Evolutionary conservation across 1,140 invertebrate genomes (phyloP).

Genomic region (Lethocerus indicus): DNA sequence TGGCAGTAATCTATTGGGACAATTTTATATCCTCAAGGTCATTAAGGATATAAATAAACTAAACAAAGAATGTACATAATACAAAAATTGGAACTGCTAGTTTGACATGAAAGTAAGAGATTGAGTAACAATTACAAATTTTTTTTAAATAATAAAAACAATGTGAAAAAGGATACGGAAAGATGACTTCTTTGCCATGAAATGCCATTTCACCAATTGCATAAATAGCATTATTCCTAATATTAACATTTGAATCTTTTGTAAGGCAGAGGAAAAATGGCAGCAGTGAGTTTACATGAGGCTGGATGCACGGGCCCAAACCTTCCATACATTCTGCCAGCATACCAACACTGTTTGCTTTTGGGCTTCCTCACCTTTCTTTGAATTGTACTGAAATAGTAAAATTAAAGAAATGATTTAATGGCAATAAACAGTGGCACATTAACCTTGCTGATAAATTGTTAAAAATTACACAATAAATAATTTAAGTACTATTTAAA

Average conservation of each 20-base stretch:
- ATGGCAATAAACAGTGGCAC: not conserved
- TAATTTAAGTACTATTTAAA: no score
- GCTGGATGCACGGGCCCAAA: conserved; percentile 31
- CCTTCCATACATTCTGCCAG: conserved; percentile 52
- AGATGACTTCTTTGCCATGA: conserved; percentile 38
- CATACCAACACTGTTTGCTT: conserved; percentile 36
- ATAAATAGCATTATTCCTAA: conserved; percentile 59
- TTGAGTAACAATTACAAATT: not conserved
- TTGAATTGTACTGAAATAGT: no score
- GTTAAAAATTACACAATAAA: no score
- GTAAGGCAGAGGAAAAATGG: conserved; percentile 39
- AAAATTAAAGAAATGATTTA: not conserved
- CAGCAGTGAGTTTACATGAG: conserved; percentile 39
- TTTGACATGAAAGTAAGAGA: not conserved
- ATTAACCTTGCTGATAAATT: no score
- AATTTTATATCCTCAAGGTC: conserved; percentile 4
- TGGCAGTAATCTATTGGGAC: not conserved
- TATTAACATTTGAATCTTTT: conserved; percentile 44
- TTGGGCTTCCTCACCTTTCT: no score
- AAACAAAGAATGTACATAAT: not conserved
- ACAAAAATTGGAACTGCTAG: not conserved
- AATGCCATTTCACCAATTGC: conserved; percentile 54
- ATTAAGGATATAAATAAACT: conserved; percentile 1
- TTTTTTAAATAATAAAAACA: not conserved
- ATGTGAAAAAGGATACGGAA: conserved; percentile 32